Evolutionary conservation across 2,113 vertebrate species (phyloP).

Genomic region (Aramus guarauna): DNA sequence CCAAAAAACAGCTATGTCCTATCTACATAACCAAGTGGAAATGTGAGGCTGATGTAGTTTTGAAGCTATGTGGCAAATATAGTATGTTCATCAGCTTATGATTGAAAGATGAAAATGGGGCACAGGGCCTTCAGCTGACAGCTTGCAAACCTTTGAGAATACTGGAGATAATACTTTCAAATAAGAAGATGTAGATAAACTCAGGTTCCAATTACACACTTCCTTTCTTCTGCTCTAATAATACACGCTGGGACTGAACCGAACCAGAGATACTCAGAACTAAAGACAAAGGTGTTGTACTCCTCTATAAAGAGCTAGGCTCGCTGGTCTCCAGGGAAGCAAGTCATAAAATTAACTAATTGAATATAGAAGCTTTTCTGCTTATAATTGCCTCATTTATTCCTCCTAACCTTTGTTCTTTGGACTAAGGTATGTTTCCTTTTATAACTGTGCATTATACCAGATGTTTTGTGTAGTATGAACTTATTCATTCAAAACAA

Average conservation of each 20-base stretch:
- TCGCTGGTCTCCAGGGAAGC: not conserved
- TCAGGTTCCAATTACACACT: not conserved
- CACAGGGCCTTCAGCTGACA: not conserved
- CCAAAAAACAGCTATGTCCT: not conserved
- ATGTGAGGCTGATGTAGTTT: not conserved
- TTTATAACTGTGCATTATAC: not conserved
- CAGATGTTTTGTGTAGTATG: not conserved
- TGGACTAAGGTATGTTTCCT: not conserved
- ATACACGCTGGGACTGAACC: not conserved
- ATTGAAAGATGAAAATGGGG: not conserved
- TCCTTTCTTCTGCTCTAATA: not conserved
- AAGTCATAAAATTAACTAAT: constrained; percentile 13
- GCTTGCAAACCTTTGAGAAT: not conserved
- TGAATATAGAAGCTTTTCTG: not conserved
- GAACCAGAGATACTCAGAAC: not conserved
- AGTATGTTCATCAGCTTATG: not conserved
- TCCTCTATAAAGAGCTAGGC: not conserved
- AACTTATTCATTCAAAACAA: not conserved
- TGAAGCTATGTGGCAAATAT: not conserved
- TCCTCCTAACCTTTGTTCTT: constrained; percentile 10
- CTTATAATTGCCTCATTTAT: constrained; percentile 16
- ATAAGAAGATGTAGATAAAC: not conserved
- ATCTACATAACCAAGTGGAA: not conserved
- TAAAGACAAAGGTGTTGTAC: not conserved
- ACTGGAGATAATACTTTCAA: not conserved